Base-by-base conservation (phyloP, 2,888 invertebrate genomes). In the Steromphala cineraria region DNA sequence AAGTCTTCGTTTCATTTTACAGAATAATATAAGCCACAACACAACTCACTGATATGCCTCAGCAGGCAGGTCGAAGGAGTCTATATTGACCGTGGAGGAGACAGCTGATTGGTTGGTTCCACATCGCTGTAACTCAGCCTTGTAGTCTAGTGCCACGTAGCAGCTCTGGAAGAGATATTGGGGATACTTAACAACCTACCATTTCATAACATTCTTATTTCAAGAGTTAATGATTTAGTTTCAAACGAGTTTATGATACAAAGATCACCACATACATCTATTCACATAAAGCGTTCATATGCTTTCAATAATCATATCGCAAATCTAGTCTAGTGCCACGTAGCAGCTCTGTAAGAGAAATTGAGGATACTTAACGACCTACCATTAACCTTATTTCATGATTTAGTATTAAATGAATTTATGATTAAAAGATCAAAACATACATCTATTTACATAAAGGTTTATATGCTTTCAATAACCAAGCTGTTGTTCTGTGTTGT, bases 111-210 rank as follows among this genome's bases (percentile, higher is more conserved):
- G 90, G 79, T 93, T 91, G 28, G 87, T 85, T 71, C 91, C 88
- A 88, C 92, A 94, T 81, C 91, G 88, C 52, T 90, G 89, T 67
- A 92, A 88, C 76, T 94, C 94, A 40, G 93, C 92, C 40, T 91
- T 90, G 85, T 93, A 94, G 87, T 94, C 92, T 78, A 91, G 89
- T 3, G 94, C 93, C 13, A 94, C 93, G 89, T 94, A 95, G 83
- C 94, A 95, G 15, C 92, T 83, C 90, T 92, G 91, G 83, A 86
- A 89, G 53, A 53, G 81, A 83, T 81, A 81, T 0, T 15, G 1
- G 5, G 4, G n/a, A 67, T 4, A 24, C 21, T 21, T 67, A 24
- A 15, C 24, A 8, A 4, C 79, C 40, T 0, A 36, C 8, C 19
- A 19, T 67, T 46, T 3, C 36, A 36, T 36, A 36, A 36, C 8